Evolutionary conservation across 2,113 vertebrate species (phyloP).

Genomic region (Sciurus niger): DNA sequence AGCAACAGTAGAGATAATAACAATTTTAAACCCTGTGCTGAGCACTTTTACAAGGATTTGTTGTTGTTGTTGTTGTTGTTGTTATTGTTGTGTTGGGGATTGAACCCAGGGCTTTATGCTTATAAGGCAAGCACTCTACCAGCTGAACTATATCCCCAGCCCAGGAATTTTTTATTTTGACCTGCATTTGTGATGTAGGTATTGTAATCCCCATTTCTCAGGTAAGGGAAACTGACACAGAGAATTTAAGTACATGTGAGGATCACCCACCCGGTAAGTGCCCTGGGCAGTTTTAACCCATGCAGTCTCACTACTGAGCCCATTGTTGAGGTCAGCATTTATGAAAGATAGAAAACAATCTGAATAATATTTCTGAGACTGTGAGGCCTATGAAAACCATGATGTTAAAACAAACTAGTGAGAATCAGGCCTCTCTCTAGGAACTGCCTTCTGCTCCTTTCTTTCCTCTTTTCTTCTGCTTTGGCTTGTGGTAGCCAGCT

Average conservation of each 20-base stretch:
- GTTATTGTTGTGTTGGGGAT: too few species aligned
- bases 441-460: neutral
- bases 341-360: constrained; percentile 10
- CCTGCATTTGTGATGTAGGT: neutral
- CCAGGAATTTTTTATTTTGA: neutral
- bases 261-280: neutral
- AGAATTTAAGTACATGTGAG: neutral
- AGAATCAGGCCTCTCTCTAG: neutral
- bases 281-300: neutral
- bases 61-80: too few species aligned
- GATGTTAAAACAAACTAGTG: neutral
- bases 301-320: neutral
- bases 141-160: too few species aligned
- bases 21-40: neutral
- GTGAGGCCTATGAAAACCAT: neutral
- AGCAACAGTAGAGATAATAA: neutral
- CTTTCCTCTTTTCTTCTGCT: neutral
- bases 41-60: neutral
- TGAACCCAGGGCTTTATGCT: too few species aligned
- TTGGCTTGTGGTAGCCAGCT: neutral
- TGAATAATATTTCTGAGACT: constrained; percentile 5
- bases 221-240: neutral
- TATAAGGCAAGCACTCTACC: too few species aligned
- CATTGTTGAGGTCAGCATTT: neutral
- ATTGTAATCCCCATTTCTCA: neutral